Evolutionary conservation across 2,797 vertebrate species (phyloP).

Genomic region (Sandelia bainsii): DNA sequence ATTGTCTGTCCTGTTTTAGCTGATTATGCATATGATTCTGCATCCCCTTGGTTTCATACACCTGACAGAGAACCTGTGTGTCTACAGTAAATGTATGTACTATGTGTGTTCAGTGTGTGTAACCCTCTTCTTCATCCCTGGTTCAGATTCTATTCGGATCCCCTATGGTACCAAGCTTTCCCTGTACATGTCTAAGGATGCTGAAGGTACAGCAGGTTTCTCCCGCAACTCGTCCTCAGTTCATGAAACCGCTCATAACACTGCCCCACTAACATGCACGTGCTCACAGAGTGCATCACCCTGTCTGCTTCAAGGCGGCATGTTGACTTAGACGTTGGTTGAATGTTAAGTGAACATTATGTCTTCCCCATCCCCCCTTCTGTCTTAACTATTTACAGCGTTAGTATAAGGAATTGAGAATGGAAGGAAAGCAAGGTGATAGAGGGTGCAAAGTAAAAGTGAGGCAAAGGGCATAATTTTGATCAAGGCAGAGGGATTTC

Average conservation of each 20-base stretch:
- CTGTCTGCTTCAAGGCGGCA: constrained; percentile 74
- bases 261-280: constrained; percentile 73
- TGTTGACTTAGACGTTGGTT: constrained; percentile 80
- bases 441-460: constrained; percentile 50
- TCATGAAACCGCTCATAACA: constrained; percentile 61
- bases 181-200: constrained; percentile 90
- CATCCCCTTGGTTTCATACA: constrained; percentile 15
- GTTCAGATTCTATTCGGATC: constrained; percentile 91
- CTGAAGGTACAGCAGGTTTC: constrained; percentile 86
- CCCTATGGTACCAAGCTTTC: constrained; percentile 90
- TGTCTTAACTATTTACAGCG: constrained; percentile 67
- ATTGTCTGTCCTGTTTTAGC: constrained; percentile 47
- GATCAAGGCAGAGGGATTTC: constrained; percentile 37
- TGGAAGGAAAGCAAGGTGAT: constrained; percentile 27
- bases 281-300: constrained; percentile 66
- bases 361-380: constrained; percentile 69
- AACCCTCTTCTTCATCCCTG: constrained; percentile 85
- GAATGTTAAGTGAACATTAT: constrained; percentile 82
- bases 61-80: constrained; percentile 24
- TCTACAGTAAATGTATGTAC: constrained; percentile 41
- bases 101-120: constrained; percentile 63
- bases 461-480: constrained; percentile 45
- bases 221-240: constrained; percentile 58
- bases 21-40: constrained; percentile 40
- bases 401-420: constrained; percentile 36